Evolutionary conservation across 2,797 vertebrate genomes (phyloP).

Genomic region (Labeo calbasu): DNA sequence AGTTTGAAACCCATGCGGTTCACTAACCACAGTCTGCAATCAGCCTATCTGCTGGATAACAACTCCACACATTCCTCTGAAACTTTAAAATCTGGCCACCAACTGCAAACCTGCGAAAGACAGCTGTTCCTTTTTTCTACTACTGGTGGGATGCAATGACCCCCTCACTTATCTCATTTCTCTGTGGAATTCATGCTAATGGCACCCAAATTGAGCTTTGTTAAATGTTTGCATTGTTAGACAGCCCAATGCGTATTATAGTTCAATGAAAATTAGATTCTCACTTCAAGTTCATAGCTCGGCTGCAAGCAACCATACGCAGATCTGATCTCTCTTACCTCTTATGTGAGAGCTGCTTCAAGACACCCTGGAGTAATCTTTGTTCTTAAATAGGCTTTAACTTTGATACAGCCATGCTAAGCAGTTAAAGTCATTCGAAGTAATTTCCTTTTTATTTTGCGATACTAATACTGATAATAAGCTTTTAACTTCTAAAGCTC

Average conservation of each 20-base stretch:
- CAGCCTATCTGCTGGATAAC: constrained; percentile 2
- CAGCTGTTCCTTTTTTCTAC: neutral
- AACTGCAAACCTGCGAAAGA: neutral
- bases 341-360: neutral
- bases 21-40: neutral
- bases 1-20: too few species aligned
- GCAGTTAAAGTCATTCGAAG: neutral
- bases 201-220: constrained; percentile 3
- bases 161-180: neutral
- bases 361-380: constrained; percentile 11
- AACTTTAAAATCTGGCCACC: neutral
- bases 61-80: neutral
- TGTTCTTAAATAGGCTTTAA: constrained; percentile 1
- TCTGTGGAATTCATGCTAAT: neutral
- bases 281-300: neutral
- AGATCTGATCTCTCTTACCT: constrained; percentile 17
- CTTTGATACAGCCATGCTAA: constrained; percentile 14
- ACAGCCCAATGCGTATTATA: neutral
- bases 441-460: neutral
- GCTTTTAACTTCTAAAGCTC: constrained; percentile 4
- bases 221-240: constrained; percentile 9
- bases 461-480: neutral
- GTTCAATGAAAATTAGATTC: constrained; percentile 13
- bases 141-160: neutral
- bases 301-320: neutral